Percentiles rank a stretch among this genome's conserved stretches.
These are phyloP conservation scores for Napeogenes inachia DNA, from an alignment of 2,888 invertebrate genomes.

Conservation along the genomic window DNA sequence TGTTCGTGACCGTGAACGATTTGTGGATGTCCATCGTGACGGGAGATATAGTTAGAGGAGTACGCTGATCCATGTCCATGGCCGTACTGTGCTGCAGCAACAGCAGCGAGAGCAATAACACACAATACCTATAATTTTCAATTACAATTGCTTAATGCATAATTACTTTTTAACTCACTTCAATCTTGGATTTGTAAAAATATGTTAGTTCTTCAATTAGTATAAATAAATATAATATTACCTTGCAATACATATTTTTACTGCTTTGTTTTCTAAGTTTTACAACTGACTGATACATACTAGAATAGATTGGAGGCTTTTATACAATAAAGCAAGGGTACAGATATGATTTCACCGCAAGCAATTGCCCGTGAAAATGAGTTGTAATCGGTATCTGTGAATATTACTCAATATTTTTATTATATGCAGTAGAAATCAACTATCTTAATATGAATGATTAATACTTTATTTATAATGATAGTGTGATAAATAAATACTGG, in stretches of 20 bases:
- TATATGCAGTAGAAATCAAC: no score
- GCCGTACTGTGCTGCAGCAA: conserved; percentile 29
- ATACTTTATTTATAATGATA: no score
- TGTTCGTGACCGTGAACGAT: conserved; percentile 34
- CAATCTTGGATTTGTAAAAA: no score
- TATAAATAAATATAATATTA: neutral
- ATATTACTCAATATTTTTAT: no score
- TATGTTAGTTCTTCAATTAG: no score
- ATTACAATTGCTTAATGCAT: neutral
- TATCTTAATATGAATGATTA: no score
- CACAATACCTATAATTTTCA: conserved; percentile 26
- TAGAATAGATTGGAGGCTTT: conserved; percentile 36
- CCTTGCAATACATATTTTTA: conserved; percentile 23
- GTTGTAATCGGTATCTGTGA: no score
- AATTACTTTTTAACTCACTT: neutral
- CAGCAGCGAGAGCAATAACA: conserved; percentile 26
- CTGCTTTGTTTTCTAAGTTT: conserved; percentile 25
- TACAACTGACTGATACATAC: conserved; percentile 38
- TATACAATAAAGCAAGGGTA: conserved; percentile 42
- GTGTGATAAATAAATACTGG: no score
- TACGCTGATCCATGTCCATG: conserved; percentile 53
- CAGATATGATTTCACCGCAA: conserved; percentile 37
- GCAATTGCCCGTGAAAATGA: conserved; percentile 21
- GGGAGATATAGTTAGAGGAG: conserved; percentile 56
- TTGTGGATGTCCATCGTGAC: conserved; percentile 51